Evolutionary conservation across 2,797 vertebrate species (phyloP).

Genomic region (Bucorvus abyssinicus): DNA sequence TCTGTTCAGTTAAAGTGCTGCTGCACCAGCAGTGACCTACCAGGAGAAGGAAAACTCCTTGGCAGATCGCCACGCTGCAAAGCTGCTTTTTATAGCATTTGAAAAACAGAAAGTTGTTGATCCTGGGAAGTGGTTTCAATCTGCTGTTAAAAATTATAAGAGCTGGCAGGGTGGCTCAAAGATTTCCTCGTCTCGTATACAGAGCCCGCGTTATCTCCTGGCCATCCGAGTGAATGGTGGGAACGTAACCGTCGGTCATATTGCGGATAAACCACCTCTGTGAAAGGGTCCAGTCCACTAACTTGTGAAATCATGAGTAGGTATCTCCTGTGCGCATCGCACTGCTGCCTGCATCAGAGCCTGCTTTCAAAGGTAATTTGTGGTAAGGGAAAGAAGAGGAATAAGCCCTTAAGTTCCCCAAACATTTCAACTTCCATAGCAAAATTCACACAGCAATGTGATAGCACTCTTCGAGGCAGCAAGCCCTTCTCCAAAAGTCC

Average conservation of each 20-base stretch:
- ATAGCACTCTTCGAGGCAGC: neutral
- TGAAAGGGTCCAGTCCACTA: neutral
- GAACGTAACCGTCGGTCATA: rapidly evolving
- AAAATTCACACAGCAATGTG: neutral
- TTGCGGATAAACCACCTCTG: neutral
- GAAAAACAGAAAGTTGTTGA: neutral
- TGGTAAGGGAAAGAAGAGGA: neutral
- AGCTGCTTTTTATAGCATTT: neutral
- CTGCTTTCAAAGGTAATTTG: neutral
- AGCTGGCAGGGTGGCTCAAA: neutral
- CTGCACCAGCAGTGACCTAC: neutral
- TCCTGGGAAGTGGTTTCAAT: neutral
- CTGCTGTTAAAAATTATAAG: neutral
- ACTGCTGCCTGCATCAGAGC: neutral
- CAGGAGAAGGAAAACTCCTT: neutral
- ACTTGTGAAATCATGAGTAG: neutral
- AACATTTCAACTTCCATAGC: neutral
- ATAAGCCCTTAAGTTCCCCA: neutral
- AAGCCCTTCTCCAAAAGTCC: neutral
- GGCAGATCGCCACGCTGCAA: neutral
- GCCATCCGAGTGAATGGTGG: neutral
- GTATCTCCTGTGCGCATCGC: rapidly evolving
- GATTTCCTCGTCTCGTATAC: neutral
- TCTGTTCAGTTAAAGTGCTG: neutral
- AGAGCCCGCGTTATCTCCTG: neutral